phyloP scores from a whole-genome alignment of 2,888 invertebrate genomes.

The Limnephilus marmoratus region DNA sequence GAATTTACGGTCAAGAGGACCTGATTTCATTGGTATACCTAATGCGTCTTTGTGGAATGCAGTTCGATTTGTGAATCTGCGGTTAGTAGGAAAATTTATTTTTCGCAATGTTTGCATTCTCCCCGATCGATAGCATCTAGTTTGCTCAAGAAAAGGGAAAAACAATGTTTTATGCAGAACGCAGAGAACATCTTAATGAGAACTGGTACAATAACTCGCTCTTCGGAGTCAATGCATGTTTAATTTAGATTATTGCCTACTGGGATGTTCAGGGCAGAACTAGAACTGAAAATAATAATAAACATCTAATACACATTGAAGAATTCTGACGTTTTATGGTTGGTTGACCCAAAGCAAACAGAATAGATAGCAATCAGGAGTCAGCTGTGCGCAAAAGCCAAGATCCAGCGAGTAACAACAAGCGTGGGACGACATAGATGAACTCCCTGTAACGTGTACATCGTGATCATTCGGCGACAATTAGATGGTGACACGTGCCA shows the following conservation, averaged over 20 bases:
- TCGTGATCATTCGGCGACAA: constrained; percentile 45
- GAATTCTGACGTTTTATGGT: not conserved
- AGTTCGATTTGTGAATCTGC: constrained; percentile 41
- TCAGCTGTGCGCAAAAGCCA: not conserved
- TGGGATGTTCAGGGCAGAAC: constrained; percentile 4
- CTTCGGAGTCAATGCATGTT: constrained; percentile 24
- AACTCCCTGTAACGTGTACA: not conserved
- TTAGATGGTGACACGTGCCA: constrained; percentile 39
- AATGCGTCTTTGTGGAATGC: constrained; percentile 42
- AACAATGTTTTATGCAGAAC: constrained; percentile 26
- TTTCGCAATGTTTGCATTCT: constrained; percentile 30
- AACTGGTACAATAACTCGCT: constrained; percentile 42
- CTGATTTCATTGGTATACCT: constrained; percentile 36
- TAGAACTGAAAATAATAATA: not conserved
- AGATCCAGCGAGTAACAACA: not conserved
- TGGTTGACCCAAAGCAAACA: not conserved
- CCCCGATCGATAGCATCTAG: not conserved
- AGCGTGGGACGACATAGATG: not conserved
- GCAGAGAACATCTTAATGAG: constrained; percentile 56
- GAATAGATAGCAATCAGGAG: not conserved
- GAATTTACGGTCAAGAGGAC: not conserved
- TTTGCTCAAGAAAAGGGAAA: not conserved
- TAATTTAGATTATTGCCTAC: constrained; percentile 32
- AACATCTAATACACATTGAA: not conserved
- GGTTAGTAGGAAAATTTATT: constrained; percentile 11